A percentile compares a stretch with the other conserved stretches of the same genome.
Evolutionary conservation across 1,140 invertebrate genomes (phyloP).

Genomic region (Drosophila lacertosa): DNA sequence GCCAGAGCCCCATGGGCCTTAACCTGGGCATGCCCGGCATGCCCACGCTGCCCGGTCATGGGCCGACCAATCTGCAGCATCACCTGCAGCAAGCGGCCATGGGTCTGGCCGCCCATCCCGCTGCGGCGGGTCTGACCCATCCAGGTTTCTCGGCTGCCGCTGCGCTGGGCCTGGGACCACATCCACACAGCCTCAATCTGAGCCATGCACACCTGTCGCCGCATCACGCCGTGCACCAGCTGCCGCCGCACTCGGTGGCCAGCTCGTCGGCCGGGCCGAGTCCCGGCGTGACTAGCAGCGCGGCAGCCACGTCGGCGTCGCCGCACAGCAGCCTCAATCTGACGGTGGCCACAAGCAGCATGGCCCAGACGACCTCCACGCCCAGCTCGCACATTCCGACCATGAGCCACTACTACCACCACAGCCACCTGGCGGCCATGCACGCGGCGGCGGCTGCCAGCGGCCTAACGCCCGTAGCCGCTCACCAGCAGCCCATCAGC

Average conservation of each 20-base stretch:
- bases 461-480: constrained; percentile 65
- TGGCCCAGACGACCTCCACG: constrained; percentile 62
- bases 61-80: constrained; percentile 72
- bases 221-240: constrained; percentile 73
- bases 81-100: constrained; percentile 77
- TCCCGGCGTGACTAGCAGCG: constrained; percentile 45
- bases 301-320: constrained; percentile 57
- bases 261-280: constrained; percentile 58
- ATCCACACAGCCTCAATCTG: constrained; percentile 78
- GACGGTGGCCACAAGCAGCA: constrained; percentile 56
- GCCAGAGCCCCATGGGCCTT: constrained; percentile 79
- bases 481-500: constrained; percentile 68
- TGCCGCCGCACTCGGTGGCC: constrained; percentile 62
- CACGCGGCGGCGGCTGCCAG: constrained; percentile 67
- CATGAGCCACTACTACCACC: constrained; percentile 79
- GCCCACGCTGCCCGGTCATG: constrained; percentile 63
- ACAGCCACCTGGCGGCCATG: constrained; percentile 74
- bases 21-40: constrained; percentile 74
- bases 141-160: constrained; percentile 74
- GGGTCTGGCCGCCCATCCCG: constrained; percentile 62
- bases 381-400: constrained; percentile 75
- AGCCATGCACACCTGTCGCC: constrained; percentile 82
- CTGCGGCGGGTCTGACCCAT: constrained; percentile 66
- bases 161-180: constrained; percentile 64
- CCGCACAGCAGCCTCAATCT: constrained; percentile 72